A percentile compares a stretch with the other conserved stretches of the same genome.
Evolutionary conservation across 2,888 invertebrate genomes (phyloP).

Genomic region (Cheilosia vernalis): DNA sequence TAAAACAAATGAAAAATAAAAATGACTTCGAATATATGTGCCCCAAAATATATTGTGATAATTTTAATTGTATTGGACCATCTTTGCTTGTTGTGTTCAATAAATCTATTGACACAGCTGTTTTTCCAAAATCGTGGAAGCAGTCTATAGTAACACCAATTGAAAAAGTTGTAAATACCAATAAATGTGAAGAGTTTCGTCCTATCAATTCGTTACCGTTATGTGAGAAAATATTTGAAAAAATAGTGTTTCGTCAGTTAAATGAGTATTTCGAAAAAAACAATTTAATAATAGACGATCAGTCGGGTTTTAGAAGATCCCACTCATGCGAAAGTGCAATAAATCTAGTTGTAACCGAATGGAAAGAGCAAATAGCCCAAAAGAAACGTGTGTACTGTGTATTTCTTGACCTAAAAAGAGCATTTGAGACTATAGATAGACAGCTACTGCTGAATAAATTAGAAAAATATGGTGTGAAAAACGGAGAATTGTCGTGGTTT

Average conservation of each 20-base stretch:
- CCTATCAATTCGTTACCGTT: no score
- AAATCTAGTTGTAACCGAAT: neutral
- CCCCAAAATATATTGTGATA: neutral
- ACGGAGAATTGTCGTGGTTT: neutral
- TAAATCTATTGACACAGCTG: neutral
- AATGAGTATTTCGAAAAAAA: neutral
- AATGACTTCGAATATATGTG: neutral
- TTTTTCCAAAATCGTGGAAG: neutral
- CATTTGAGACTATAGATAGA: conserved; percentile 1
- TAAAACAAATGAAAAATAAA: no score
- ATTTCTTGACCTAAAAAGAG: conserved; percentile 4
- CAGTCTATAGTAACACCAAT: neutral
- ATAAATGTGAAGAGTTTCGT: no score
- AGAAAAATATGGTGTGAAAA: no score
- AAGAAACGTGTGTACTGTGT: neutral
- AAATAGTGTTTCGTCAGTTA: neutral
- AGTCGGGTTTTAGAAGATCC: neutral
- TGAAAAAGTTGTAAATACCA: no score
- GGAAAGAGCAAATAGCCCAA: neutral
- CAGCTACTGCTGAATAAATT: neutral
- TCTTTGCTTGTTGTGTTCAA: neutral
- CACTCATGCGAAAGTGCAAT: conserved; percentile 8
- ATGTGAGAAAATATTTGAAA: no score
- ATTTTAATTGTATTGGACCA: neutral
- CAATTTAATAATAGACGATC: neutral